These are phyloP conservation scores for Drosophila niveifrons DNA, from an alignment of 2,888 invertebrate species.

Conservation along the genomic window DNA sequence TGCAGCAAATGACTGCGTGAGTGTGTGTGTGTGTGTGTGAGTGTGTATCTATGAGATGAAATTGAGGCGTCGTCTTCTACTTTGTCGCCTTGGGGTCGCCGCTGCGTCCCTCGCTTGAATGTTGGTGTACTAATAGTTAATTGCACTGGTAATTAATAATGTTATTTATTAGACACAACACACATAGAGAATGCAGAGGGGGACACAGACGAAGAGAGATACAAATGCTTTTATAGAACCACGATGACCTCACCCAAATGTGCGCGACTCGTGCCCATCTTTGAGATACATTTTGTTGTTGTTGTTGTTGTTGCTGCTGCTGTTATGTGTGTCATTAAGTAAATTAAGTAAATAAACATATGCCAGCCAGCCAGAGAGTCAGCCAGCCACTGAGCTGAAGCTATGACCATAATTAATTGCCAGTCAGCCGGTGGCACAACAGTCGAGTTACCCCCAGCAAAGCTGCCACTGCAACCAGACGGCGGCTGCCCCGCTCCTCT, in stretches of 20 bases:
- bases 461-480: constrained; percentile 27
- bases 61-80: constrained; percentile 42
- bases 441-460: constrained; percentile 43
- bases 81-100: constrained; percentile 49
- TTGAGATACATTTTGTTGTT: constrained; percentile 43
- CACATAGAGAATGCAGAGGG: constrained; percentile 10
- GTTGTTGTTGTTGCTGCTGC: constrained; percentile 28
- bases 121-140: constrained; percentile 77
- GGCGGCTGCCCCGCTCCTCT: constrained; percentile 1
- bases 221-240: constrained; percentile 43
- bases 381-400: constrained; percentile 38
- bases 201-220: neutral
- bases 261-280: constrained; percentile 71
- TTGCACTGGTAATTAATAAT: constrained; percentile 82
- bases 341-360: constrained; percentile 84
- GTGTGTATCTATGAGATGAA: constrained; percentile 31
- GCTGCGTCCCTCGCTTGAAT: constrained; percentile 22
- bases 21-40: constrained; percentile 25
- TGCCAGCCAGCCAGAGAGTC: constrained; percentile 63
- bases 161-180: constrained; percentile 79
- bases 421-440: constrained; percentile 70
- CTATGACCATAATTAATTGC: constrained; percentile 81
- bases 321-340: constrained; percentile 79
- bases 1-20: constrained; percentile 49
- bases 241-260: constrained; percentile 81